A percentile compares a stretch with the other conserved stretches of the same genome.
Conservation (phyloP, 2,797 vertebrate genomes). For the Sandelia bainsii region DNA sequence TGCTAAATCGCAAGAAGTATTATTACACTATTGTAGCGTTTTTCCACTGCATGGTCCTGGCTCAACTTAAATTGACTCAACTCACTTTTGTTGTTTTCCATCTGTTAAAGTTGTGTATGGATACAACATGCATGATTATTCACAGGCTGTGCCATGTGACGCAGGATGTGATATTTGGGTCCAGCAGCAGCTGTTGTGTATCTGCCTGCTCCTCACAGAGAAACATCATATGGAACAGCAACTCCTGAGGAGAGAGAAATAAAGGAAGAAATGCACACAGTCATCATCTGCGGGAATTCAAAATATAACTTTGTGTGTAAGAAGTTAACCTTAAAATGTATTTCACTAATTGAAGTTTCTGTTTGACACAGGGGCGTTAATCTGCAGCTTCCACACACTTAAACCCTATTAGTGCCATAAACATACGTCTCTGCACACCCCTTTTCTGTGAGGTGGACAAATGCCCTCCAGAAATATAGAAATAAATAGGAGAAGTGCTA, state of each 20-base stretch:
- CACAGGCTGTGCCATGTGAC: slow-evolving; percentile 21
- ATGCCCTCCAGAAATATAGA: slow-evolving; percentile 46
- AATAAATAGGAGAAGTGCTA: slow-evolving; percentile 39
- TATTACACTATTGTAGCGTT: too few relatives aligned
- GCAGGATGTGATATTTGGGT: slow-evolving; percentile 42
- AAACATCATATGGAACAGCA: slow-evolving; percentile 22
- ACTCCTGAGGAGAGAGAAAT: slow-evolving; percentile 14
- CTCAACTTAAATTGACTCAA: too few relatives aligned
- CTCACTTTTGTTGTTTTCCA: too few relatives aligned
- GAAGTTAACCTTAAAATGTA: slow-evolving; percentile 6
- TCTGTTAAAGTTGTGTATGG: too few relatives aligned
- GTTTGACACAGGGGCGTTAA: slow-evolving; percentile 28
- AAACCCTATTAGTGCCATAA: slow-evolving; percentile 34
- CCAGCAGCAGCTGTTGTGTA: slow-evolving; percentile 46
- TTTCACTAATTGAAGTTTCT: slow-evolving; percentile 42
- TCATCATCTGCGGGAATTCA: slow-evolving; percentile 1
- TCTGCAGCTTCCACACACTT: slow-evolving; percentile 33
- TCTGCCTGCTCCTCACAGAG: slow-evolving; percentile 7
- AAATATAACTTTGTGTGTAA: slow-evolving; percentile 8
- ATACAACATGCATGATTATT: slow-evolving; percentile 14
- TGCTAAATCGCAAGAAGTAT: too few relatives aligned
- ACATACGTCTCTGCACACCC: slow-evolving; percentile 19
- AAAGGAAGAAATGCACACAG: background rate
- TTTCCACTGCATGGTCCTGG: too few relatives aligned
- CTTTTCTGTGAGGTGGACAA: slow-evolving; percentile 9